These are phyloP conservation scores for Dasysyrphus albostriatus DNA, from an alignment of 2,888 invertebrate species.

Conservation along the genomic window DNA sequence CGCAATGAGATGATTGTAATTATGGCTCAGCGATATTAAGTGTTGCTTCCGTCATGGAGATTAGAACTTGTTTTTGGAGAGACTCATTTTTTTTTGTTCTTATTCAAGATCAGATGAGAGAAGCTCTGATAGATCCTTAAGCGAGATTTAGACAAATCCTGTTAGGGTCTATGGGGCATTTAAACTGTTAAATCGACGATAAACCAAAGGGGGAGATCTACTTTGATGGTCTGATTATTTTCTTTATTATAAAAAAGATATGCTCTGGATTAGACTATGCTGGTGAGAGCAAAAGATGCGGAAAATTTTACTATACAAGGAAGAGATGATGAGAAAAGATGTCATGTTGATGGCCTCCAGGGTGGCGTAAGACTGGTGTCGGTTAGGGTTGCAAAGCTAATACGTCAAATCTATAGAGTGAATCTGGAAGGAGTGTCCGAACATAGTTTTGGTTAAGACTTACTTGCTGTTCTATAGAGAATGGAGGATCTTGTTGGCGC, in stretches of 20 bases:
- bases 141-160: constrained; percentile 75
- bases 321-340: constrained; percentile 59
- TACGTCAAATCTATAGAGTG: constrained; percentile 62
- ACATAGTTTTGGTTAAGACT: constrained; percentile 11
- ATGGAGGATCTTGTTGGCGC: not conserved
- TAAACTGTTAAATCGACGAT: constrained; percentile 71
- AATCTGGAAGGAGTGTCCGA: constrained; percentile 55
- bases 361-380: constrained; percentile 74
- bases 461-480: not conserved
- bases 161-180: constrained; percentile 73
- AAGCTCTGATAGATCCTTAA: constrained; percentile 66
- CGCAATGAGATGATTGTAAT: constrained; percentile 75
- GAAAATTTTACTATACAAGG: constrained; percentile 23
- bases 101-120: not conserved
- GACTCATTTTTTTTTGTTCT: not conserved
- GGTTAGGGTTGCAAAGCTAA: constrained; percentile 69
- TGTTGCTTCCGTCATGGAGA: constrained; percentile 75
- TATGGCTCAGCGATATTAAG: constrained; percentile 74
- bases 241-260: not conserved
- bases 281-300: constrained; percentile 31
- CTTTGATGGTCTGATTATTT: constrained; percentile 50
- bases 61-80: constrained; percentile 59
- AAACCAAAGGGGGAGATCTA: constrained; percentile 64
- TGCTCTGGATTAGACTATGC: not conserved
- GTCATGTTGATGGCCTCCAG: constrained; percentile 75